Evolutionary conservation across 2,888 invertebrate genomes (phyloP).

Genomic region (Blera fallax): DNA sequence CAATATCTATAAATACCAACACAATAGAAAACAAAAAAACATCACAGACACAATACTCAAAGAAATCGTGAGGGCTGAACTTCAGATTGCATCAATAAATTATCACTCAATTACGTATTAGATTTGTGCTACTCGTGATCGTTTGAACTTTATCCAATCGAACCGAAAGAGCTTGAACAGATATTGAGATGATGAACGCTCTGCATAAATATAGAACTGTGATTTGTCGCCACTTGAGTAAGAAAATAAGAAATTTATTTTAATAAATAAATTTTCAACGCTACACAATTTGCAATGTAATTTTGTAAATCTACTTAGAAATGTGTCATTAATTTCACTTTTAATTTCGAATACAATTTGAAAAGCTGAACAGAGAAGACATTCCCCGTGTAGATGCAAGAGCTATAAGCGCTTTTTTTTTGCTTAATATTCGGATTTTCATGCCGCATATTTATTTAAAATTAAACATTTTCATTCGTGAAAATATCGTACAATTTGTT

Average conservation of each 20-base stretch:
- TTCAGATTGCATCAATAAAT: conserved; percentile 56
- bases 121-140: conserved; percentile 23
- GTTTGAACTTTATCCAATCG: conserved; percentile 45
- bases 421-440: background rate
- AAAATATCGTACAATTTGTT: conserved; percentile 37
- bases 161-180: background rate
- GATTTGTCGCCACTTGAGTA: conserved; percentile 31
- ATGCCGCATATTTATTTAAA: conserved; percentile 3
- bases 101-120: conserved; percentile 51
- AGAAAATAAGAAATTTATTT: conserved; percentile 23
- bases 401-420: background rate
- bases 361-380: background rate
- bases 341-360: conserved; percentile 26
- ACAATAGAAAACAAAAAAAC: background rate
- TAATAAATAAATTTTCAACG: background rate
- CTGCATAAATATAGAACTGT: conserved; percentile 5
- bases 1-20: conserved; percentile 22
- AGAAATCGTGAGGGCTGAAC: conserved; percentile 25
- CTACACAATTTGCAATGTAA: conserved; percentile 15
- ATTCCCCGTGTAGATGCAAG: background rate
- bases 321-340: conserved; percentile 57
- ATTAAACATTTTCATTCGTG: conserved; percentile 42
- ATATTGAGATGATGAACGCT: conserved; percentile 11
- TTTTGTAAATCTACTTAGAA: conserved; percentile 53
- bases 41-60: background rate